Evolutionary conservation across 2,113 vertebrate species (phyloP).

Genomic region (Bothrops jararaca): DNA sequence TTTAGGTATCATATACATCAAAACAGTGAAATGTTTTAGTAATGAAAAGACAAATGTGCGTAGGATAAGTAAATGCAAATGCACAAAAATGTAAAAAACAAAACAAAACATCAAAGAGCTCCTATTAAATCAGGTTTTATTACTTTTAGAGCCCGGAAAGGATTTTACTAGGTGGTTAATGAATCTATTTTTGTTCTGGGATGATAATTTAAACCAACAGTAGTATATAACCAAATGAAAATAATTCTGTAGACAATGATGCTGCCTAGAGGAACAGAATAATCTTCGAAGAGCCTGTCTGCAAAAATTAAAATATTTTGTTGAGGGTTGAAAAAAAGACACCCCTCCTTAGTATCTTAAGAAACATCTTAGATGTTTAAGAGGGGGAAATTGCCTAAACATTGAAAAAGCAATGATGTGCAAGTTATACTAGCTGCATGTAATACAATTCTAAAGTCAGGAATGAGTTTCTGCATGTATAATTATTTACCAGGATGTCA

Average conservation of each 20-base stretch:
- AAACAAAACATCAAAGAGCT: not conserved
- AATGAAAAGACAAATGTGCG: not conserved
- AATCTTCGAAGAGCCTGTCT: not conserved
- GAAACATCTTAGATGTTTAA: not conserved
- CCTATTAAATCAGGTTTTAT: not conserved
- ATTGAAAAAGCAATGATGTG: not conserved
- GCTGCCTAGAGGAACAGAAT: not conserved
- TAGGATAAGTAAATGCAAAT: not conserved
- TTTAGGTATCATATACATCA: fast-evolving
- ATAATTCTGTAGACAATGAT: not conserved
- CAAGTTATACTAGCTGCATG: not conserved
- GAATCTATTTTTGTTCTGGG: not conserved
- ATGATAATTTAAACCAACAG: slow-evolving; percentile 3
- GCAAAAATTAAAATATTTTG: not conserved
- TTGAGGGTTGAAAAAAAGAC: slow-evolving; percentile 18
- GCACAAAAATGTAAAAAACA: not conserved
- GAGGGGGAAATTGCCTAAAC: not conserved
- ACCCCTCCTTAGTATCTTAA: not conserved
- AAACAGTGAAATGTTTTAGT: not conserved
- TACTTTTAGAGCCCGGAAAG: not conserved
- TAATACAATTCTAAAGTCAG: not conserved
- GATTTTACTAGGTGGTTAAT: not conserved
- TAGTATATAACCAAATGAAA: not conserved
- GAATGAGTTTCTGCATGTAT: not conserved
- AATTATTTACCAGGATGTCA: slow-evolving; percentile 1